These are phyloP conservation scores for Etheostoma perlongum DNA, from an alignment of 2,797 vertebrate species.

Conservation along the genomic window DNA sequence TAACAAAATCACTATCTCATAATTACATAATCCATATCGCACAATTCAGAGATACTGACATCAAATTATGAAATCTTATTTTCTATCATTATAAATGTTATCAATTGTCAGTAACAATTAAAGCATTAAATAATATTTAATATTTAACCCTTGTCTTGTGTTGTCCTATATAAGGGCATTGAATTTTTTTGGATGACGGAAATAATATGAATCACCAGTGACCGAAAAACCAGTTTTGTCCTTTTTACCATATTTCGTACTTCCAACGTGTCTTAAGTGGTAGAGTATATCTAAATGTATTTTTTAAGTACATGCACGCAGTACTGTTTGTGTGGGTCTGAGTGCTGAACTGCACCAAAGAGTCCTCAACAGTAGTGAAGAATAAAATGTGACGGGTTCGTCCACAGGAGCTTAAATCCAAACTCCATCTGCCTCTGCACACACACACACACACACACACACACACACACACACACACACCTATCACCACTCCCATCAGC, in stretches of 20 bases:
- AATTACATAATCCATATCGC: neutral
- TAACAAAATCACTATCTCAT: neutral
- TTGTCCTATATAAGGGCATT: too few relatives aligned
- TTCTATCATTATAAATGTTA: too few relatives aligned
- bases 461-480: neutral
- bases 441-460: constrained; percentile 19
- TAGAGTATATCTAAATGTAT: neutral
- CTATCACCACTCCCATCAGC: neutral
- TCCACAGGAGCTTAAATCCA: constrained; percentile 79
- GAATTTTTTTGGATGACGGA: too few relatives aligned
- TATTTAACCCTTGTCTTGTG: too few relatives aligned
- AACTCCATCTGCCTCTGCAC: constrained; percentile 81
- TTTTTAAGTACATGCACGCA: neutral
- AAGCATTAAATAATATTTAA: too few relatives aligned
- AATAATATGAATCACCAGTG: too few relatives aligned
- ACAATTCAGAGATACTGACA: neutral
- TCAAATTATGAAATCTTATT: neutral
- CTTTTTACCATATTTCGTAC: too few relatives aligned
- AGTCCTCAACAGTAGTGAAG: constrained; percentile 62
- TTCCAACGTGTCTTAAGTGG: neutral
- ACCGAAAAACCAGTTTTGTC: too few relatives aligned
- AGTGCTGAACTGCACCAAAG: constrained; percentile 17
- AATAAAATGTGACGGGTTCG: constrained; percentile 74
- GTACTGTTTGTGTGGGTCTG: neutral
- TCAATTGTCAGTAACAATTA: neutral